These are phyloP conservation scores for Ochotona curzoniae DNA, from an alignment of 2,113 vertebrate genomes.

Conservation along the genomic window DNA sequence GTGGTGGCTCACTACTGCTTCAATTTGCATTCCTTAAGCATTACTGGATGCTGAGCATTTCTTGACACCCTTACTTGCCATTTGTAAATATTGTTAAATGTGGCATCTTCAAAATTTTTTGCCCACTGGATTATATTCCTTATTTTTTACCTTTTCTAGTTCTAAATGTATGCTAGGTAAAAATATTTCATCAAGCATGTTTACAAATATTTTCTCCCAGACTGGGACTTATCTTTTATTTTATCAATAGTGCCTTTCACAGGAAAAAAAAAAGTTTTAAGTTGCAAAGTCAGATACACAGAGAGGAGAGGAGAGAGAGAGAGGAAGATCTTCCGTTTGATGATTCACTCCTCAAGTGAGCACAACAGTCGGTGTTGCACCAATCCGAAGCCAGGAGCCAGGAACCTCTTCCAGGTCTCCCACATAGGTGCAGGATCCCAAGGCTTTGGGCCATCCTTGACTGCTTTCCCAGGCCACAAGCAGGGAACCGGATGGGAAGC, in stretches of 20 bases:
- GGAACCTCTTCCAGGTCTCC: no score
- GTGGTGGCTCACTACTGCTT: not conserved
- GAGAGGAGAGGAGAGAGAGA: no score
- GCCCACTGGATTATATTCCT: not conserved
- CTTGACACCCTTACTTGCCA: not conserved
- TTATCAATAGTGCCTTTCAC: conserved; percentile 17
- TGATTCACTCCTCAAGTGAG: no score
- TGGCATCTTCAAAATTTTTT: not conserved
- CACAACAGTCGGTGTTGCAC: no score
- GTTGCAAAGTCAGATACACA: no score
- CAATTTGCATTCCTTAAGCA: not conserved
- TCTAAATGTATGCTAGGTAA: not conserved
- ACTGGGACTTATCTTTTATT: not conserved
- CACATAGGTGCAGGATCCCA: no score
- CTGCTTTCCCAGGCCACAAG: no score
- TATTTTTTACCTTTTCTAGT: not conserved
- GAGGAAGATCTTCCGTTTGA: no score
- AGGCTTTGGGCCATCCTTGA: no score
- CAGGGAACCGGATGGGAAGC: no score
- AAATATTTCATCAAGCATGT: not conserved
- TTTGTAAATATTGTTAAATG: not conserved
- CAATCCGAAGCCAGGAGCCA: no score
- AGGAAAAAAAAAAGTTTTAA: not conserved
- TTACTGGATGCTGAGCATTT: not conserved
- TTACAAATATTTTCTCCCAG: conserved; percentile 15